phyloP scores from a whole-genome alignment of 1,140 invertebrate genomes.

The Paralvinella palmiformis region DNA sequence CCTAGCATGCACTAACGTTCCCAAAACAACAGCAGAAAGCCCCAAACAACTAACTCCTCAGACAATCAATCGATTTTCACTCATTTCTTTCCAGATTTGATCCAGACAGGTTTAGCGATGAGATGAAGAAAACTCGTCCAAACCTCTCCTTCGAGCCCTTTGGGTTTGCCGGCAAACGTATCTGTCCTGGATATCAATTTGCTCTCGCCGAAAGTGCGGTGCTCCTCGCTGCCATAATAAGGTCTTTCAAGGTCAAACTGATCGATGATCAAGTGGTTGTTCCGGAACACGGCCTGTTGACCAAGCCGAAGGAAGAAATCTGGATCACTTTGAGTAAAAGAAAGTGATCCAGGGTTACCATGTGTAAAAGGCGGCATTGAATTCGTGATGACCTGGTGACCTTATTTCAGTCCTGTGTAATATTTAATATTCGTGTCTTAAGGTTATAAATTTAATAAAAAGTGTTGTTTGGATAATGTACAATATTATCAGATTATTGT shows the following conservation, averaged over 20 bases:
- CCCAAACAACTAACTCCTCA: no score
- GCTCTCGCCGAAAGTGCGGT: constrained; percentile 29
- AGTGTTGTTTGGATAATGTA: no score
- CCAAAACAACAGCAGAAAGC: no score
- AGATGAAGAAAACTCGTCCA: constrained; percentile 26
- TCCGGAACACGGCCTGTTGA: constrained; percentile 37
- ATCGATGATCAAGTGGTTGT: constrained; percentile 35
- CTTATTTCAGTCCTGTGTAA: no score
- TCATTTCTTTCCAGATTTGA: constrained; percentile 33
- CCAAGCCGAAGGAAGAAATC: constrained; percentile 41
- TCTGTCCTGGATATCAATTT: constrained; percentile 38
- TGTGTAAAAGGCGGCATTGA: no score
- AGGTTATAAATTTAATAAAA: no score
- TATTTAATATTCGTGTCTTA: no score
- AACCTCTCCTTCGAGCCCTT: constrained; percentile 36
- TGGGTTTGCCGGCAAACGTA: constrained; percentile 45
- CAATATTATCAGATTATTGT: no score
- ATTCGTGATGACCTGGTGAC: no score
- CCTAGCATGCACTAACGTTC: no score
- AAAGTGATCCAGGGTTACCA: no score
- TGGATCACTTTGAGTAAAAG: constrained; percentile 36
- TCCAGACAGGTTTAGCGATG: constrained; percentile 40
- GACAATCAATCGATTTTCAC: no score
- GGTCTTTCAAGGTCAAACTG: constrained; percentile 32
- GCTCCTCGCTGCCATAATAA: constrained; percentile 26